These are phyloP conservation scores for Alaudala cheleensis DNA, from an alignment of 2,113 vertebrate genomes.

Conservation along the genomic window DNA sequence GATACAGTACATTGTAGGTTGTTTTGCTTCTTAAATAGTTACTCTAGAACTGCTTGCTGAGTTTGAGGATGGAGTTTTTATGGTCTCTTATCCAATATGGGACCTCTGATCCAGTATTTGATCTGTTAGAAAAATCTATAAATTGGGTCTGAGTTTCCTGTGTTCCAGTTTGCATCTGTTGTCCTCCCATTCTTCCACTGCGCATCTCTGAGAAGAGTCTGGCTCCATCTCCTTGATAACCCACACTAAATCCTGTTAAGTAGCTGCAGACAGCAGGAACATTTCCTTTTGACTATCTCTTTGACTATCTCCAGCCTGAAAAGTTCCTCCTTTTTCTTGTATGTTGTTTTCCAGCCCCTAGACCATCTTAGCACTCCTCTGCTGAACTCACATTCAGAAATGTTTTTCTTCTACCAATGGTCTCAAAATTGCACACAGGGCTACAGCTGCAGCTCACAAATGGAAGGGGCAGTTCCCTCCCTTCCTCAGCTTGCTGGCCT, in stretches of 20 bases:
- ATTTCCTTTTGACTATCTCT: neutral
- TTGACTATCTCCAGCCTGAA: neutral
- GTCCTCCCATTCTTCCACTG: neutral
- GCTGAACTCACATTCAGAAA: neutral
- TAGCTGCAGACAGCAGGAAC: neutral
- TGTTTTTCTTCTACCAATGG: neutral
- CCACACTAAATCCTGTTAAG: neutral
- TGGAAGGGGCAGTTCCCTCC: neutral
- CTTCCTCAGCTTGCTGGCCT: neutral
- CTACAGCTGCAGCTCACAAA: neutral
- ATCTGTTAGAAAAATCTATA: neutral
- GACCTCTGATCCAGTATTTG: neutral
- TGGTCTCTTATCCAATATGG: neutral
- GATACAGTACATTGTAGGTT: neutral
- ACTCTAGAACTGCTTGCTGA: neutral
- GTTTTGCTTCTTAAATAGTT: neutral
- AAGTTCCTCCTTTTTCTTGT: neutral
- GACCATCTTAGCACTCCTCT: neutral
- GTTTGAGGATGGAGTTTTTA: neutral
- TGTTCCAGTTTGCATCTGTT: neutral
- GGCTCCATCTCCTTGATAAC: neutral
- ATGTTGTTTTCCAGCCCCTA: neutral
- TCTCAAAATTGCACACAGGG: neutral
- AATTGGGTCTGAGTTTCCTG: neutral
- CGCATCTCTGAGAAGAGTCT: neutral